Base-by-base conservation (phyloP, 2,888 invertebrate genomes). In the Glaucopsyche alexis region DNA sequence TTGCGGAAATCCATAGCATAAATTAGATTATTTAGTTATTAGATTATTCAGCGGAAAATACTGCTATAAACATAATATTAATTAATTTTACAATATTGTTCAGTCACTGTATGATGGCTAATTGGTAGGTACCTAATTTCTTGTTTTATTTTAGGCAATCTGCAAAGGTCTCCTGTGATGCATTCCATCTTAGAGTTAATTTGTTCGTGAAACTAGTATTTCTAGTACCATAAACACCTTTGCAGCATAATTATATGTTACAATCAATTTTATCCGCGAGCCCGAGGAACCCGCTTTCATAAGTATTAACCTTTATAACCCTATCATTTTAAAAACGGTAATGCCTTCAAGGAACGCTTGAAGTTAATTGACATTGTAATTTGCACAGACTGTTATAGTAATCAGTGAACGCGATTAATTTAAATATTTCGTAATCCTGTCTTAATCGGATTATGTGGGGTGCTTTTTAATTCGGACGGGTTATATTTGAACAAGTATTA, bases 281-380 rank as follows among this genome's bases (percentile, higher is more conserved):
- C 38, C 19, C 64, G 16, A 60, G 60, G 29, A 60, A 71, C 49
- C 52, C 38, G 50, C 66, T 50, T 7, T 72, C 72, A 67, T 72
- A 66, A 71, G 55, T 42, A 55, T 55, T 65, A 72, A 38, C 72
- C 50, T 47, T 47, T 47, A 72, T 72, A 42, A 72, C 42, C 72
- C 67, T 67, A 67, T 67, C 72, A 72, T 67, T 67, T 72, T 52
- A 67, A 52, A 72, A 72, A 72, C 50, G 50, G 49, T 49, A 66
- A 52, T 40, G 67, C 66, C 66, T 50, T 66, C 66, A 52, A 50
- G 67, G 52, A 67, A 67, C 67, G 40, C 67, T 52, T 67, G 42
- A 38, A 66, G 66, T 19, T 50, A 67, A 72, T 72, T 52, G 72
- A 72, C 72, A 72, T 40, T 66, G 40, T 72, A 72, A 72, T 72